Evolutionary conservation across 2,797 vertebrate genomes (phyloP).

Genomic region (Lycodopsis pacificus): DNA sequence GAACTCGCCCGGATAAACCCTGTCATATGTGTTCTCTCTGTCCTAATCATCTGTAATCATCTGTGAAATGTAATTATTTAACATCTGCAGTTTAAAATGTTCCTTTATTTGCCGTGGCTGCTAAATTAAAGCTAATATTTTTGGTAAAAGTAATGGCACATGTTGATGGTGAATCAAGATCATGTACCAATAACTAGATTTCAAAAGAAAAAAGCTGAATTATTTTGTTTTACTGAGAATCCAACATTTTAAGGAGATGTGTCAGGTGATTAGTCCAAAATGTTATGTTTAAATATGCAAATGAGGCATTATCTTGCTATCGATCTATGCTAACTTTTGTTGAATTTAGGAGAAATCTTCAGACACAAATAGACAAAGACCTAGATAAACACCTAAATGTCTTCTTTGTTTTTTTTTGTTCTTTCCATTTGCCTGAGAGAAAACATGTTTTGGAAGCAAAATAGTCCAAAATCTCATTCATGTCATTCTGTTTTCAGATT

Average conservation of each 20-base stretch:
- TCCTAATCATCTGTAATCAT: not conserved
- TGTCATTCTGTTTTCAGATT: slow-evolving; percentile 80
- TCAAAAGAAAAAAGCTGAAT: not conserved
- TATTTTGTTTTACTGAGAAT: not conserved
- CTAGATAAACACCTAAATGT: too few species aligned
- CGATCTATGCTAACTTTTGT: not conserved
- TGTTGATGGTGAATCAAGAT: not conserved
- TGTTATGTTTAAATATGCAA: too few species aligned
- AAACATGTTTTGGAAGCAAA: too few species aligned
- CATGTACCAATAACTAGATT: not conserved
- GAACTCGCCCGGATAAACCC: not conserved
- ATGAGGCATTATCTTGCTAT: too few species aligned
- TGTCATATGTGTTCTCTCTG: not conserved
- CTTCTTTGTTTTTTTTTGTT: not conserved
- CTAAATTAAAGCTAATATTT: not conserved
- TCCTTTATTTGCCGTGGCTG: not conserved
- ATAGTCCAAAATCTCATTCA: not conserved
- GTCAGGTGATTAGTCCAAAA: too few species aligned
- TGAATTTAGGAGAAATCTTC: not conserved
- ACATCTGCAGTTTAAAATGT: too few species aligned
- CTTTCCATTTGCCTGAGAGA: not conserved
- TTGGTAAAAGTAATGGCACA: not conserved
- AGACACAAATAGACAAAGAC: too few species aligned
- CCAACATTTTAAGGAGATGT: not conserved
- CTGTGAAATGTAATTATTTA: not conserved